Percentiles rank a stretch among this genome's conserved stretches.
Conservation (phyloP, 2,113 vertebrate genomes). For the Chaenocephalus aceratus region DNA sequence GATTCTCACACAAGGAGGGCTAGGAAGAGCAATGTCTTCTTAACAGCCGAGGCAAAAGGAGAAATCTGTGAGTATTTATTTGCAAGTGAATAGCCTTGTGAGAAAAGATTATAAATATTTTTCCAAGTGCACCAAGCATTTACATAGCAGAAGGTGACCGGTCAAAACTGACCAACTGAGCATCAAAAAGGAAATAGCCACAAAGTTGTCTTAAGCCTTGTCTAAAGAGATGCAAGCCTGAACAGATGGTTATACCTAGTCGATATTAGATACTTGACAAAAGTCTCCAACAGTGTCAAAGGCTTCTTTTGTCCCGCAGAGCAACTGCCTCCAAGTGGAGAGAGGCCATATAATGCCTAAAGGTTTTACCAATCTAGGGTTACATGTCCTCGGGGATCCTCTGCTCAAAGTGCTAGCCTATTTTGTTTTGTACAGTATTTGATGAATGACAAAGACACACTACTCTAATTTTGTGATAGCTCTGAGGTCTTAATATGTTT, state of each 20-base stretch:
- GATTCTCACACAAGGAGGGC: conserved; percentile 12
- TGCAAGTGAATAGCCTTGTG: conserved; percentile 28
- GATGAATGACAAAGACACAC: conserved; percentile 51
- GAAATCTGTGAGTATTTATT: conserved; percentile 46
- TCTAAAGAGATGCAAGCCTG: not conserved
- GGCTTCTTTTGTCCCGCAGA: conserved; percentile 20
- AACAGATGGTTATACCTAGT: not conserved
- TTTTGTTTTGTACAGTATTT: conserved; percentile 24
- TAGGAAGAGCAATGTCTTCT: conserved; percentile 34
- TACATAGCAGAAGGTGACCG: conserved; percentile 5
- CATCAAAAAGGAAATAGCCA: conserved; percentile 14
- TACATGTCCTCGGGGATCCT: conserved; percentile 44
- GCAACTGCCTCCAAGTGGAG: conserved; percentile 30
- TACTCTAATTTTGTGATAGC: conserved; percentile 53
- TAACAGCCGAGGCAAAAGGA: conserved; percentile 24
- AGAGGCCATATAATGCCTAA: conserved; percentile 28
- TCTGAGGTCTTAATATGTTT: conserved; percentile 25
- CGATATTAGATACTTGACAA: conserved; percentile 1
- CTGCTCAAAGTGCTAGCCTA: conserved; percentile 16
- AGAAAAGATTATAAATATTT: conserved; percentile 33
- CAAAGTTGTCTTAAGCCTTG: conserved; percentile 1
- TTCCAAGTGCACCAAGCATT: conserved; percentile 20
- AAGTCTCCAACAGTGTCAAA: conserved; percentile 12
- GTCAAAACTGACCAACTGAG: conserved; percentile 15
- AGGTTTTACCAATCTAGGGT: conserved; percentile 44